Evolutionary conservation across 2,113 vertebrate species (phyloP).

Genomic region (Xiphorhynchus elegans): DNA sequence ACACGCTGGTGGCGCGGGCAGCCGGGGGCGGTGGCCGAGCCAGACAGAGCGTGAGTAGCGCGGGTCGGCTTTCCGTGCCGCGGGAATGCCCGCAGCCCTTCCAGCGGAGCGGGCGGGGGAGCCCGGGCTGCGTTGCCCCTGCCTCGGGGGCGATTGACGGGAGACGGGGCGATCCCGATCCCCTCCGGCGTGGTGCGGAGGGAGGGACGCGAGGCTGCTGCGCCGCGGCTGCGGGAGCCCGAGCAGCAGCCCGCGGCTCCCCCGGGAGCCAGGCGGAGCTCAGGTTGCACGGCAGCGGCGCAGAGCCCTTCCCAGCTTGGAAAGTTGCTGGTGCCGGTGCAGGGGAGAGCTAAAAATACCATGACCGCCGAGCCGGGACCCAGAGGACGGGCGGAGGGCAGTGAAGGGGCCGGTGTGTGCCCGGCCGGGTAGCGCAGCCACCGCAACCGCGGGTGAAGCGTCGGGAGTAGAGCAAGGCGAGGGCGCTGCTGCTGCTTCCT

Average conservation of each 20-base stretch:
- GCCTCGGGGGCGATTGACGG: not conserved
- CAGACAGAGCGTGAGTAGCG: not conserved
- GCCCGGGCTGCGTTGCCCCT: not conserved
- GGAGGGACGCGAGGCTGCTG: not conserved
- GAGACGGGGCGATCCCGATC: rapidly evolving
- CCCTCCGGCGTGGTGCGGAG: too few relatives aligned
- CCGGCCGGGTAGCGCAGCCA: not conserved
- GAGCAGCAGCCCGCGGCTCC: rapidly evolving
- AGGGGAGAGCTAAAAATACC: not conserved
- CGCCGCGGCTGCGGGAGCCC: not conserved
- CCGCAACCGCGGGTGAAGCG: not conserved
- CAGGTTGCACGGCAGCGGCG: not conserved
- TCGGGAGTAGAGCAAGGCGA: rapidly evolving
- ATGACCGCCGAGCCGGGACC: not conserved
- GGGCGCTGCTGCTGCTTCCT: not conserved
- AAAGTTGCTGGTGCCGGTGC: not conserved
- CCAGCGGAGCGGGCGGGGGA: not conserved
- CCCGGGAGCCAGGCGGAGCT: not conserved
- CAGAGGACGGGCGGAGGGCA: not conserved
- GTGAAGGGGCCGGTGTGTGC: not conserved
- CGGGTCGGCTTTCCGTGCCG: not conserved
- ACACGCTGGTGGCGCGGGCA: not conserved
- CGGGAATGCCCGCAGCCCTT: not conserved
- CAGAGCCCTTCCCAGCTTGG: not conserved
- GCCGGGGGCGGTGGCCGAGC: not conserved